These are phyloP conservation scores for Apis cerana DNA, from an alignment of 1,140 invertebrate genomes.

Conservation along the genomic window DNA sequence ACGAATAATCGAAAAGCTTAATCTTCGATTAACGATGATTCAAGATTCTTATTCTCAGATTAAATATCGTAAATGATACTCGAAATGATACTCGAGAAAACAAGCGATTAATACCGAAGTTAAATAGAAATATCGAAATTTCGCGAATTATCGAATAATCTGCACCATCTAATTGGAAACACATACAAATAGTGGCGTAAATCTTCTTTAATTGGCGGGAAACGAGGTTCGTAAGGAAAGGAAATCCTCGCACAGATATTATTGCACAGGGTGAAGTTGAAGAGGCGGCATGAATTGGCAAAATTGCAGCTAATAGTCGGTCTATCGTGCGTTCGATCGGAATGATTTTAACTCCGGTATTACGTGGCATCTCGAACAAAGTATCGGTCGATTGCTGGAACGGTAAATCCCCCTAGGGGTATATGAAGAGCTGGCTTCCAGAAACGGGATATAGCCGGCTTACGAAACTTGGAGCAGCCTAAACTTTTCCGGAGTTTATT, in stretches of 20 bases:
- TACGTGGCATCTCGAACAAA: constrained; percentile 23
- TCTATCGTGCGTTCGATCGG: constrained; percentile 25
- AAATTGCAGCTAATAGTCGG: constrained; percentile 36
- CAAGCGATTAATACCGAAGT: neutral
- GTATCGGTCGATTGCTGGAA: constrained; percentile 26
- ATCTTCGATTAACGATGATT: too few species aligned
- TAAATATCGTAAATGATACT: too few species aligned
- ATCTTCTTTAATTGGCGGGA: neutral
- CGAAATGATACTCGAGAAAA: too few species aligned
- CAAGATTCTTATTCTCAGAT: too few species aligned
- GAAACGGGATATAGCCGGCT: constrained; percentile 13
- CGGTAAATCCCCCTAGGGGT: neutral
- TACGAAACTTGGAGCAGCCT: constrained; percentile 22
- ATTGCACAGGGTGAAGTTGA: neutral
- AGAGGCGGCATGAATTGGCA: constrained; percentile 5
- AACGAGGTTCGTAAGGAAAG: neutral
- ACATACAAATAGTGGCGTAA: too few species aligned
- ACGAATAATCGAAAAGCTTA: too few species aligned
- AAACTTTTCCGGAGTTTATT: constrained; percentile 35
- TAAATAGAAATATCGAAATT: neutral
- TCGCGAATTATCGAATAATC: too few species aligned
- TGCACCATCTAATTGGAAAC: neutral
- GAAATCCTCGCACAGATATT: neutral
- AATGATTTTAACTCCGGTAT: neutral
- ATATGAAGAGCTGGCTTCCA: neutral